Evolutionary conservation across 2,888 invertebrate species (phyloP), one percentile per base, ranked within the genome.

Genomic region (Apamea epomidion): DNA sequence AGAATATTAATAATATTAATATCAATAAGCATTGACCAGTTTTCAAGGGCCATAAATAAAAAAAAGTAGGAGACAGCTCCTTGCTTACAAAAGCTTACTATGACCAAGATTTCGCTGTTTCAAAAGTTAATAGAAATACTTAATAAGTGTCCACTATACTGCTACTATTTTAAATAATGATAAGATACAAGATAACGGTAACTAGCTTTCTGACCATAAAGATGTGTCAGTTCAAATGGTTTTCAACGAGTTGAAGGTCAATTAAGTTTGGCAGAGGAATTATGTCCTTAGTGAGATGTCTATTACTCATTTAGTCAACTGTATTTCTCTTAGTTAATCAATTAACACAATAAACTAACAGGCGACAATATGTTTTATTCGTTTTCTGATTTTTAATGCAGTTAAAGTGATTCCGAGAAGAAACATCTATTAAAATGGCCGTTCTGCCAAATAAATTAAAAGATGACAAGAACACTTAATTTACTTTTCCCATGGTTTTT

Each of bases 201-300:
- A 48, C 72, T 37, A 81, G 82, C 89, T 89, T 86, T 87, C 77
- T 16, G 74, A 83, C 89, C 88, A 91, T 87, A 81, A 83, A 88
- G 86, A 85, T 81, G 70, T 86, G 87, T 88, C 87, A 84, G 88
- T 90, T 91, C 86, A 90, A 89, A 84, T 82, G 76, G 79, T 88
- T 6, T 45, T 84, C 83, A 78, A 78, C 82, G 83, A 93, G 91
- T 92, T 92, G 92, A 94, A 93, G 93, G 93, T 92, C 91, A 92
- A 84, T 86, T 89, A 90, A 87, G 82, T 88, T 87, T 84, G 84
- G 87, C 78, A 83, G 75, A 87, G 81, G 90, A 91, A 90, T 88
- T 82, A 87, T 84, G 83, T 87, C 82, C 70, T 84, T 88, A 83
- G 76, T 74, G 74, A 78, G 73, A 16, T 71, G 74, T 84, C 81